Percentiles rank a stretch among this genome's conserved stretches.
Evolutionary conservation across 2,797 vertebrate genomes (phyloP).

Genomic region (Anguilla anguilla): DNA sequence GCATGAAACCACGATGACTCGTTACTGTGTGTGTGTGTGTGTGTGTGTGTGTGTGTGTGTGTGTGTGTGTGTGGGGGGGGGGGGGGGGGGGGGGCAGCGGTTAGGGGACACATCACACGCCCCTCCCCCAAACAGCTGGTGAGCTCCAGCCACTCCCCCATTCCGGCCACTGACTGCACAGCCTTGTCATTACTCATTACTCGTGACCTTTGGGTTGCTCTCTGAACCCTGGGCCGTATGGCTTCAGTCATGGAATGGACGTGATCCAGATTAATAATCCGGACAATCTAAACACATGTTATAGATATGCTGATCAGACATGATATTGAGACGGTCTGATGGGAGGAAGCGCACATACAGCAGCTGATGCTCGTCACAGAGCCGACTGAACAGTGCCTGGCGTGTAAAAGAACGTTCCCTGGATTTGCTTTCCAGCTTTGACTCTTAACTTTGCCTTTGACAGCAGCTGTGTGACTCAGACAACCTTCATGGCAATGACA

Average conservation of each 20-base stretch:
- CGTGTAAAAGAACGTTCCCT: neutral
- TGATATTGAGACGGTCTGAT: neutral
- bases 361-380: too few relatives aligned
- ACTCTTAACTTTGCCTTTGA: neutral
- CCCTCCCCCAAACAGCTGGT: neutral
- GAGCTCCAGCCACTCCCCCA: neutral
- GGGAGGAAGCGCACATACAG: neutral
- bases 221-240: neutral
- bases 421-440: neutral
- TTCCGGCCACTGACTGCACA: neutral
- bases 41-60: too few relatives aligned
- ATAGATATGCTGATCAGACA: neutral
- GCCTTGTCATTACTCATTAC: neutral
- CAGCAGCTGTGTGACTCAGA: neutral
- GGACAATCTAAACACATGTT: neutral
- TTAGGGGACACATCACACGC: neutral
- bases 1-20: neutral
- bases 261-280: neutral
- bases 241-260: too few relatives aligned
- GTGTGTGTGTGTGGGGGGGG: too few relatives aligned
- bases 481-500: conserved; percentile 58
- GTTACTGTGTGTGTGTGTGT: neutral
- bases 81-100: neutral
- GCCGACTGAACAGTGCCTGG: neutral
- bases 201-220: neutral